These are phyloP conservation scores for Tenodera sinensis DNA, from an alignment of 2,888 invertebrate genomes.

Conservation along the genomic window DNA sequence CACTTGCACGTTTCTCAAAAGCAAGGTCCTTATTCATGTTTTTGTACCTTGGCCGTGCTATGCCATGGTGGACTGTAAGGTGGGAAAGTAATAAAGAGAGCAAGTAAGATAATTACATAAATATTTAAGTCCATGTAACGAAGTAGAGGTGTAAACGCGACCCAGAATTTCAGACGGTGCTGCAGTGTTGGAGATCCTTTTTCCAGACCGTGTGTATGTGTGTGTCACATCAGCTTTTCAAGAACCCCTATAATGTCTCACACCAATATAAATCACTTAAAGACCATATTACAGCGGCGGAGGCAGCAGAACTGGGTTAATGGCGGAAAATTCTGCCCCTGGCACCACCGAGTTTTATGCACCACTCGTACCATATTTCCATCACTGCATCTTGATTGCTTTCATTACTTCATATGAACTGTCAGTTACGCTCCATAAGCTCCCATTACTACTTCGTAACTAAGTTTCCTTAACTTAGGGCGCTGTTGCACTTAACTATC, in stretches of 20 bases:
- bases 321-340: not conserved
- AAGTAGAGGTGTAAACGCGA: too few species aligned
- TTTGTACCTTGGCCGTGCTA: too few species aligned
- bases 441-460: not conserved
- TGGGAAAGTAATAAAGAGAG: too few species aligned
- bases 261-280: not conserved
- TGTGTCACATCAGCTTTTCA: too few species aligned
- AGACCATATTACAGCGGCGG: not conserved
- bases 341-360: not conserved
- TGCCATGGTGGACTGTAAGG: too few species aligned
- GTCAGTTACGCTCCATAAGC: not conserved
- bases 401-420: not conserved
- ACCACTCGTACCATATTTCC: not conserved
- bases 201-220: too few species aligned
- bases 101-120: too few species aligned
- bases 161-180: too few species aligned
- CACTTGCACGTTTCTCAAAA: too few species aligned
- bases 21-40: too few species aligned
- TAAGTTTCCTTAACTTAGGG: not conserved
- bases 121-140: too few species aligned
- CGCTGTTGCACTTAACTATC: not conserved
- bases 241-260: not conserved
- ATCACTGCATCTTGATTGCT: not conserved
- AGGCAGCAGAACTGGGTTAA: not conserved
- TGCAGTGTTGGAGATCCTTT: too few species aligned